Base-by-base conservation (phyloP, 2,797 vertebrate species). In the Alosa sapidissima region DNA sequence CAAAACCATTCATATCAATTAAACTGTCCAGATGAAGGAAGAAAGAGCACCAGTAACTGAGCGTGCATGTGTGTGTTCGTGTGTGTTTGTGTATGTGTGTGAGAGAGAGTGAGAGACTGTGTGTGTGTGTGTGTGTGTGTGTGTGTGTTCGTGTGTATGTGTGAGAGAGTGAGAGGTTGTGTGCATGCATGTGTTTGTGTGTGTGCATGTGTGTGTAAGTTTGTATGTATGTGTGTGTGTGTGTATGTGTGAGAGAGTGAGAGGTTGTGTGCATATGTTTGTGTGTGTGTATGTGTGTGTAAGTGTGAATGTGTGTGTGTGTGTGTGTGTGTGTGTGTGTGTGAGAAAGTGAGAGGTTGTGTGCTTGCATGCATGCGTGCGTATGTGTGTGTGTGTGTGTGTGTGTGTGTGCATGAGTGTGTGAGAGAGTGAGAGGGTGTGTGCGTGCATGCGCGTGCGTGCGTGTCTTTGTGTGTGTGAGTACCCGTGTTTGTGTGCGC, bases 1-100 rank as follows among this genome's bases (percentile, higher is more conserved):
- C 91, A 88, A 94, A 89, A 89, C 90, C 93, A 95, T 95, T 94
- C 92, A 94, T 93, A 94, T 92, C 94, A 92, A 81, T 92, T 90
- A 93, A 94, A 94, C 94, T 94, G 92, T 89, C 48, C 52, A 86
- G 88, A 88, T 90, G 92, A 92, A 92, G 91, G 90, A 88, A n/a
- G 88, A 84, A 86, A 89, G 65, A 88, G 84, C 87, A 84, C 78
- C 45, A 58, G 60, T 4, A 36, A 41, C 24, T 72, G 65, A 3
- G 28, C 5, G 28, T 36, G 28, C 9, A 9, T 65, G n/a, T 65
- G 10, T 65, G 62, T 13, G n/a, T 65, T 24, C 28, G n/a, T 65
- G 60, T 65, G 58, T 62, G 21, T 62, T 1, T 9, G 60, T 62
- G 52, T 13, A 9, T 54, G 52, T 54, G 52, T 54, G 52, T 54